Evolutionary conservation across 1,140 invertebrate genomes (phyloP).

Genomic region (Meloidogyne exigua): DNA sequence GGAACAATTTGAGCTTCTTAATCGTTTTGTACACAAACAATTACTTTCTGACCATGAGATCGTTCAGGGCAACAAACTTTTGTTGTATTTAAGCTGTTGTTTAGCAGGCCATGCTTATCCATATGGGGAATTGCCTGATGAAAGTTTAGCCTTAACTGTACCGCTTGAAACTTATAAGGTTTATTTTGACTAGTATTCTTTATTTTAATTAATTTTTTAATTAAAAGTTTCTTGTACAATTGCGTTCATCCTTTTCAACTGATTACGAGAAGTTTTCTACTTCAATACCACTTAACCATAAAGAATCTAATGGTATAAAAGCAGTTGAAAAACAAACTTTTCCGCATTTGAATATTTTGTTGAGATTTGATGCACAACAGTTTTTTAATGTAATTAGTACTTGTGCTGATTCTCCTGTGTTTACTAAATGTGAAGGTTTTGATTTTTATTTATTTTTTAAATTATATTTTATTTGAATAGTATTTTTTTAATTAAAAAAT

Average conservation of each 20-base stretch:
- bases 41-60: slow-evolving; percentile 62
- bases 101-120: slow-evolving; percentile 86
- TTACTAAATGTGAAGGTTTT: slow-evolving; percentile 41
- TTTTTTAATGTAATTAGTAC: slow-evolving; percentile 76
- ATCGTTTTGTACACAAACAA: slow-evolving; percentile 62
- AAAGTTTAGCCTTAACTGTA: slow-evolving; percentile 70
- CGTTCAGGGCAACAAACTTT: slow-evolving; percentile 79
- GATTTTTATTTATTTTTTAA: slow-evolving; percentile 20
- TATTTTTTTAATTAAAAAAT: too few species aligned
- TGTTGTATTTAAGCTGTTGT: slow-evolving; percentile 88
- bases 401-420: slow-evolving; percentile 56
- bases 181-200: too few species aligned
- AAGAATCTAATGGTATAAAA: background rate
- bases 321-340: slow-evolving; percentile 41
- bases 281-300: background rate
- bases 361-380: slow-evolving; percentile 82
- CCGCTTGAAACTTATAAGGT: slow-evolving; percentile 73
- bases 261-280: slow-evolving; percentile 21
- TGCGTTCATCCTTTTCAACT: slow-evolving; percentile 33
- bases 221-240: slow-evolving; percentile 35
- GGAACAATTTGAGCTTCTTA: slow-evolving; percentile 51
- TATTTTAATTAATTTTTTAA: slow-evolving; percentile 65
- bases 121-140: slow-evolving; percentile 76
- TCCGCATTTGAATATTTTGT: slow-evolving; percentile 71
- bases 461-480: too few species aligned